Conservation (phyloP, 2,797 vertebrate species). For the Dermochelys coriacea region DNA sequence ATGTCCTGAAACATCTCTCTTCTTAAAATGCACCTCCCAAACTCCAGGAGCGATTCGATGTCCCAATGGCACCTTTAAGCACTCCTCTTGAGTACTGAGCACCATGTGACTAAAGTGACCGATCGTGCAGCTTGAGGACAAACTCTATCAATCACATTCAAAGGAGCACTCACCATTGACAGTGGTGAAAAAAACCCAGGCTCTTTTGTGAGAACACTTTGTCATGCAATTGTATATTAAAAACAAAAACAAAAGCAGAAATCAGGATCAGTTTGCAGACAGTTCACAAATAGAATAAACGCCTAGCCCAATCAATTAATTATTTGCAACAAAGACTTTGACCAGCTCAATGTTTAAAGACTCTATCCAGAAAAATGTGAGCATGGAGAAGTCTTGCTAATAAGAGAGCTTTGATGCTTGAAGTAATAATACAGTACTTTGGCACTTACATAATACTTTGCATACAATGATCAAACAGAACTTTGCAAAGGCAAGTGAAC, state of each 20-base stretch:
- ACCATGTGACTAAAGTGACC: not conserved
- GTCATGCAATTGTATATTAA: not conserved
- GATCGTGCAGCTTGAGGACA: not conserved
- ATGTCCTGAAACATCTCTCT: not conserved
- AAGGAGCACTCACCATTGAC: not conserved
- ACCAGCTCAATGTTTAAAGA: not conserved
- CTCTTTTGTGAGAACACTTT: not conserved
- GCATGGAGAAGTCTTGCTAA: not conserved
- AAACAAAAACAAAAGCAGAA: not conserved
- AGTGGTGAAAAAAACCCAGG: not conserved
- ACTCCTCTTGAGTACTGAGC: not conserved
- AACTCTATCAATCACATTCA: not conserved
- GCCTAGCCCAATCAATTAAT: accelerated
- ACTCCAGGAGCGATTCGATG: not conserved
- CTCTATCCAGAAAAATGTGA: not conserved
- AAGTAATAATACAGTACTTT: not conserved
- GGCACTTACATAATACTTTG: not conserved
- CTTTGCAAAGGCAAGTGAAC: not conserved
- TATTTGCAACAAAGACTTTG: not conserved
- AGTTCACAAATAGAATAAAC: not conserved
- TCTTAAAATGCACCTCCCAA: constrained; percentile 22
- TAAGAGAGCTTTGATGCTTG: not conserved
- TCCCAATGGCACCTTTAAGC: not conserved
- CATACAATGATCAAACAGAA: not conserved
- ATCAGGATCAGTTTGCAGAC: not conserved